These are phyloP conservation scores for Pyrrhosoma nymphula DNA, from an alignment of 2,888 invertebrate species.

Conservation along the genomic window DNA sequence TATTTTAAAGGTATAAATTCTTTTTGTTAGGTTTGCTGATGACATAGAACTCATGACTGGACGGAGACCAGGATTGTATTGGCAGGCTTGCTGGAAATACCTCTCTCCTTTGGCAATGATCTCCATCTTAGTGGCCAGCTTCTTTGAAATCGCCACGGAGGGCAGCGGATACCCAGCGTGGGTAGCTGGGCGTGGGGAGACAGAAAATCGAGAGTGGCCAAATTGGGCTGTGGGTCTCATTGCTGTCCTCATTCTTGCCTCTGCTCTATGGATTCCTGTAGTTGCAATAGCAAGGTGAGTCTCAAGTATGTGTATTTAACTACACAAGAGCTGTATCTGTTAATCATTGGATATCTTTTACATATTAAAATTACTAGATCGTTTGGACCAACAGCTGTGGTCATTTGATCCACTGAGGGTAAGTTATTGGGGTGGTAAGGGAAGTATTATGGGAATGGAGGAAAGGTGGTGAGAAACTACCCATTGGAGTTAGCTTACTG, in stretches of 20 bases:
- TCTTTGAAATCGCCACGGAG: constrained; percentile 88
- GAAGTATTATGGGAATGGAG: too few species aligned
- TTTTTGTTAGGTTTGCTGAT: constrained; percentile 87
- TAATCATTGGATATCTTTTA: neutral
- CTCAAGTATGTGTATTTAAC: neutral
- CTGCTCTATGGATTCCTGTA: constrained; percentile 93
- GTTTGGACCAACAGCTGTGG: too few species aligned
- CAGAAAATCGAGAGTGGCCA: constrained; percentile 91
- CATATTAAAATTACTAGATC: too few species aligned
- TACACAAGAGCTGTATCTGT: neutral
- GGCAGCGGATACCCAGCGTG: constrained; percentile 93
- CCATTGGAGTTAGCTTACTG: too few species aligned
- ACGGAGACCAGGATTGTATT: constrained; percentile 91
- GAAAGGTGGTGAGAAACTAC: too few species aligned
- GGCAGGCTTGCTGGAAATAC: constrained; percentile 97
- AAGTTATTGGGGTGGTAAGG: too few species aligned
- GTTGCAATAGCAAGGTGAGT: constrained; percentile 88
- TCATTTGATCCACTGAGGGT: too few species aligned
- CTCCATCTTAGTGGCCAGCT: constrained; percentile 90
- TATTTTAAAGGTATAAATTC: neutral
- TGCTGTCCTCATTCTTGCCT: constrained; percentile 86
- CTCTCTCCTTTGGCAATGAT: constrained; percentile 94
- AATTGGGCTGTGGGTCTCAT: constrained; percentile 90
- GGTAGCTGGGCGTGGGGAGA: constrained; percentile 86
- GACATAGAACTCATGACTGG: constrained; percentile 98